These are phyloP conservation scores for Takifugu flavidus DNA, from an alignment of 2,113 vertebrate species.

Conservation along the genomic window DNA sequence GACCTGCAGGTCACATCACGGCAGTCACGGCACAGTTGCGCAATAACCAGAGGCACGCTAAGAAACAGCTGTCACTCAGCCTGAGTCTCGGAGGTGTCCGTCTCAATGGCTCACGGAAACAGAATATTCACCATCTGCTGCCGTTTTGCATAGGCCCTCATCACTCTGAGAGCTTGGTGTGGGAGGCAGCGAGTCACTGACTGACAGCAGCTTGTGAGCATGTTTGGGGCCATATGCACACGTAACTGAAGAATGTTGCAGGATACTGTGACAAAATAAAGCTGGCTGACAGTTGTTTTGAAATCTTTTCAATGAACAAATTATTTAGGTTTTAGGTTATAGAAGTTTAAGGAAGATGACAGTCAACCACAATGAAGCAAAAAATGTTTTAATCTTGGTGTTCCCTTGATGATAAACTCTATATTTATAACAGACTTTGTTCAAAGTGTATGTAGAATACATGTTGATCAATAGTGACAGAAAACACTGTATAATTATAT, in stretches of 20 bases:
- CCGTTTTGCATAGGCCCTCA: slow-evolving; percentile 44
- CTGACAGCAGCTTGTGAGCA: slow-evolving; percentile 63
- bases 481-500: no score
- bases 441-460: no score
- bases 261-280: no score
- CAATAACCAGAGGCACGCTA: slow-evolving; percentile 36
- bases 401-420: no score
- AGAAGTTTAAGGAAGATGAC: no score
- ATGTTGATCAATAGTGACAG: no score
- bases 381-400: no score
- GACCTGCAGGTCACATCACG: slow-evolving; percentile 13
- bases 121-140: slow-evolving; percentile 63
- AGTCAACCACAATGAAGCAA: no score
- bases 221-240: slow-evolving; percentile 61
- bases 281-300: no score
- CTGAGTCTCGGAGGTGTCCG: slow-evolving; percentile 45
- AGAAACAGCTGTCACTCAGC: slow-evolving; percentile 65
- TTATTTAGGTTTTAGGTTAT: no score
- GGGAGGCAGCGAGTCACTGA: slow-evolving; percentile 51
- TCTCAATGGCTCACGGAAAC: slow-evolving; percentile 43
- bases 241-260: not conserved
- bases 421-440: no score
- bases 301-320: no score
- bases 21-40: slow-evolving; percentile 21
- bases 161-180: slow-evolving; percentile 51